Evolutionary conservation across 2,797 vertebrate genomes (phyloP), one percentile per base, ranked within the genome.

Genomic region (Falco naumanni): DNA sequence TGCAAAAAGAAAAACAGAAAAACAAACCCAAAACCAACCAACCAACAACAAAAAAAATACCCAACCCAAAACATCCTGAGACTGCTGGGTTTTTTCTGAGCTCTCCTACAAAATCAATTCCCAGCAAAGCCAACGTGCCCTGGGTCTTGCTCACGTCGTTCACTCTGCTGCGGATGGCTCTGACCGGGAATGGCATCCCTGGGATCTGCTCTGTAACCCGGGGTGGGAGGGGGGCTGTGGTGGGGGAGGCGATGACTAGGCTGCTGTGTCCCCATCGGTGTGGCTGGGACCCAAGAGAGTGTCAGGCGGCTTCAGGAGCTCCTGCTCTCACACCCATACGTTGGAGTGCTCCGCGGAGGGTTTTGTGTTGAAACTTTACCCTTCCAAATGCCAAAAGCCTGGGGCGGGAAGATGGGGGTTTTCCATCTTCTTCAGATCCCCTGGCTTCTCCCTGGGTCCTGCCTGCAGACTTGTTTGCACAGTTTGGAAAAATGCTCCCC

Each of bases 281-380:
- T 6, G 20, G 33, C 66, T 53, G 65, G n/a, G 28, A 22, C 31
- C 4, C 2, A 33, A 4, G 1, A 10, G 64, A 11, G 9, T 0
- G 19, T 3, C 24, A 2, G 43, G 20, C 3, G 25, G 28, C 54
- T 65, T 26, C 3, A 39, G 59, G 51, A 53, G 0, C 45, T 39
- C 24, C 16, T 3, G 16, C 29, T 7, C 48, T n/a, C 29, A 2
- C 1, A 6, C 4, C 17, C 25, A 16, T 39, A 5, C 1, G 0
- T 16, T 2, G 2, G 24, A 50, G 20, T 25, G 66, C 60, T 41
- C 60, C 10, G 14, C 5, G 5, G 45, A 53, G 51, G 51, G 39
- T 1, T 15, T 48, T 34, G 45, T 4, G 6, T 7, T 28, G 29
- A 5, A 0, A 7, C 29, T 26, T 45, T 39, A 5, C 39, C 16